Evolutionary conservation across 2,113 vertebrate genomes (phyloP), one percentile per base, ranked within the genome.

Genomic region (Halichoeres trimaculatus): DNA sequence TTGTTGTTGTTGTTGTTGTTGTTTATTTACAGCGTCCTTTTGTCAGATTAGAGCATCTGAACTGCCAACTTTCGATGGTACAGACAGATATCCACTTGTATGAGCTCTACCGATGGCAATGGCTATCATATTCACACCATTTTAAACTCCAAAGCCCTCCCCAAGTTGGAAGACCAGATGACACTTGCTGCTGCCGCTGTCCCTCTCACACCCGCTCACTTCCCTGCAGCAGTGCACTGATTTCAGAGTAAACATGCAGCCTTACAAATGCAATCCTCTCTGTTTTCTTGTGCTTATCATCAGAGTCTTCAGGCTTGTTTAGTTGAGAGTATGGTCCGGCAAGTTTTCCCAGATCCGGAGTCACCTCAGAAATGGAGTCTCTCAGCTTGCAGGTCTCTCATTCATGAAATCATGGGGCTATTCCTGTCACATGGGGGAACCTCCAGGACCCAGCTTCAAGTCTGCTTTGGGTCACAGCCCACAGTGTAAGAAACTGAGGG

Each of bases 81-180:
- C 85, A 80, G 66, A 83, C 85, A 74, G 81, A 84, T 88, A 84
- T 85, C 81, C 76, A 77, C 83, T 88, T 86, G 89, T 83, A 88
- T 65, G 72, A 69, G 85, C 75, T 70, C 65, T 74, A 69, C 84
- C 76, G 52, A 70, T 87, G 83, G 80, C 67, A 69, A 81, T 85
- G 87, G 87, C 85, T 91, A 90, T 92, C 90, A 91, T 90, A 89
- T 89, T 92, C 89, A 84, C 84, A 88, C 89, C 90, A 89, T 92
- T 93, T 93, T 89, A 94, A 94, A 91, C 89, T 88, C 84, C 88
- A 87, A 76, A 89, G 90, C 92, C 92, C 93, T 88, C 90, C 92
- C 93, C 91, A 87, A 69, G 84, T 80, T 88, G 75, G 86, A 82
- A 90, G 89, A 90, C 84, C 88, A 86, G 87, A 79, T 87, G 88